A percentile compares a stretch with the other conserved stretches of the same genome.
phyloP scores from a whole-genome alignment of 2,113 vertebrate species.

The Hystrix cristata region DNA sequence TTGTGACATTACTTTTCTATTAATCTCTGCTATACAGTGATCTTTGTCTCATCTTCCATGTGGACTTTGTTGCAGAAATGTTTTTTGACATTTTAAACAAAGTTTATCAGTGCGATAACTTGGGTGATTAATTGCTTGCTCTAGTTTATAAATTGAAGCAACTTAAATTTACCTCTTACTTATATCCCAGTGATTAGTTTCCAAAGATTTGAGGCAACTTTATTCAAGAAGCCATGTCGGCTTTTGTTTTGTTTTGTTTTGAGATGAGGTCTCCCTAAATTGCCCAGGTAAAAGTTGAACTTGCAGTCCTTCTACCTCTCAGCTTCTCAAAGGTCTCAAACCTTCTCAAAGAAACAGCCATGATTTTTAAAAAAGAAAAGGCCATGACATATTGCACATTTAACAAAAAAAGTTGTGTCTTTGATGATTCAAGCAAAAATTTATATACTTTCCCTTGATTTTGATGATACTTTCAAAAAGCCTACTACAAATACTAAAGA shows the following conservation, averaged over 20 bases:
- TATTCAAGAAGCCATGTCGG: conserved; percentile 53
- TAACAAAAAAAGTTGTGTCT: not conserved
- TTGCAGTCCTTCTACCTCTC: not conserved
- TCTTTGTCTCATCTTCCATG: conserved; percentile 33
- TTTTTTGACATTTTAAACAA: not conserved
- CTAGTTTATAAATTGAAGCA: conserved; percentile 33
- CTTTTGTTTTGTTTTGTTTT: not conserved
- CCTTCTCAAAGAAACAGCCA: not conserved
- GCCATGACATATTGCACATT: not conserved
- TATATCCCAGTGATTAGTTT: not conserved
- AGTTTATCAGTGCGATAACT: conserved; percentile 22
- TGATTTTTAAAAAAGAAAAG: not conserved
- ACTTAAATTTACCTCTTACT: not conserved
- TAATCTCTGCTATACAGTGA: not conserved
- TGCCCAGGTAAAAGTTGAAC: not conserved
- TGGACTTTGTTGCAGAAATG: not conserved
- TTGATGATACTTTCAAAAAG: conserved; percentile 13
- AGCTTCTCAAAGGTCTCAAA: not conserved
- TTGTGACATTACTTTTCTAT: conserved; percentile 30
- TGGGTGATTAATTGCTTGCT: conserved; percentile 12
- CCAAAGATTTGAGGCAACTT: conserved; percentile 9
- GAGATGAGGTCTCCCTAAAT: not conserved
- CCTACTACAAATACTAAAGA: not conserved
- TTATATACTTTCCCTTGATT: not conserved
- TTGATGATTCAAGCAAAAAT: conserved; percentile 62